These are phyloP conservation scores for Andrena praecox DNA, from an alignment of 2,888 invertebrate genomes.

Conservation along the genomic window DNA sequence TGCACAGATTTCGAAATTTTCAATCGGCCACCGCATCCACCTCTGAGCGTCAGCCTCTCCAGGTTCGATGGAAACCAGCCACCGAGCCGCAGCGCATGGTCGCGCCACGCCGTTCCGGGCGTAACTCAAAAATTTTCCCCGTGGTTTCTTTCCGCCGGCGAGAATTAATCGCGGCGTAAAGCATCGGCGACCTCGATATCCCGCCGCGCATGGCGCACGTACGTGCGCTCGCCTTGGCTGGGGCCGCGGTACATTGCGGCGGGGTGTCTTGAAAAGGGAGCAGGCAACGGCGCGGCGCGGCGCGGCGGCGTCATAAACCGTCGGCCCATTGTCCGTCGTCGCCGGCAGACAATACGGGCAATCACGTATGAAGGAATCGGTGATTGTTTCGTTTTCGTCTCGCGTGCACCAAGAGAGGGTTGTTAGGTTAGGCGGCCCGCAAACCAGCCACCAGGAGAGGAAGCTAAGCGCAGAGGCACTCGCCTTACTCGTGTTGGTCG, in stretches of 20 bases:
- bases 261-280: conserved; percentile 58
- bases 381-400: conserved; percentile 80
- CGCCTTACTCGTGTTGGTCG: conserved; percentile 23
- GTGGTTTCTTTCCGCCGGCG: background rate
- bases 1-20: no score
- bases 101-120: background rate
- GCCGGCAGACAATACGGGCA: conserved; percentile 80
- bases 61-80: no score
- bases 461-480: conserved; percentile 30
- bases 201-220: conserved; percentile 5
- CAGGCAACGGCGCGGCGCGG: conserved; percentile 6
- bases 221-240: background rate
- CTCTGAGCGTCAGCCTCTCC: no score
- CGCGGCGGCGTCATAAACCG: conserved; percentile 61
- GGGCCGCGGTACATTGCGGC: conserved; percentile 22
- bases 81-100: no score
- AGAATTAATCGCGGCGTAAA: conserved; percentile 23
- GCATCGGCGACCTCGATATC: conserved; percentile 26
- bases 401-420: conserved; percentile 55
- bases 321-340: conserved; percentile 58
- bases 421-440: conserved; percentile 53
- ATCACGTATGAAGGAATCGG: conserved; percentile 83
- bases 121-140: background rate
- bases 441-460: conserved; percentile 33
- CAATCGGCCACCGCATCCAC: no score